Base-by-base conservation (phyloP, 2,113 vertebrate species). In the Thunnus thynnus region DNA sequence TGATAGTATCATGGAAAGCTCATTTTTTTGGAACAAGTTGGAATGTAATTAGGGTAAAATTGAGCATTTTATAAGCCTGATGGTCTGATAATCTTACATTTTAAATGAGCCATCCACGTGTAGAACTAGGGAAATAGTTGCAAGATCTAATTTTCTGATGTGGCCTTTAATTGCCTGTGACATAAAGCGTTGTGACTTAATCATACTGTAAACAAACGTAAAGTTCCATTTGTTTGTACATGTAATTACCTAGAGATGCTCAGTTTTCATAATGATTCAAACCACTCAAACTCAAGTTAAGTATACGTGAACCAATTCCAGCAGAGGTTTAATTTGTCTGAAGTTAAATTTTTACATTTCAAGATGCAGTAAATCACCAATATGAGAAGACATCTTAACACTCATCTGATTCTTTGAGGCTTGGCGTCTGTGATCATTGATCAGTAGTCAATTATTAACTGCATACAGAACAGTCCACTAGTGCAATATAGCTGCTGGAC, bases 131-230 rank as follows among this genome's bases (percentile, higher is more conserved):
- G 17, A 3, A 30, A 16, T 62, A 41, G 62, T 67, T 64, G 36
- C 22, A 69, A 50, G 47, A 72, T 2, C 54, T 27, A 4, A 50
- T 8, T 70, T 46, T 11, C 6, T 18, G 22, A 13, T 60, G 58
- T 83, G 76, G 81, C 81, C 69, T 80, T 84, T 63, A 27, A 76
- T 76, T 71, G 44, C n/a, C 16, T 52, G 3, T 13, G 65, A 82
- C 6, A 18, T 16, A 44, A 64, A 52, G 13, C 63, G 16, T 55
- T 55, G 22, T 25, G 4, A 36, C 14, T 63, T 20, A 25, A 20
- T 58, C 51, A 7, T 41, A 20, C 18, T 80, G n/a, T 58, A 50
- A 55, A 54, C 27, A n/a, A 51, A 25, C 78, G 2, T 12, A 12
- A 55, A 11, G 18, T 65, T 56, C 20, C 0, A 20, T 56, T 65